These are phyloP conservation scores for Okapia johnstoni DNA, from an alignment of 2,113 vertebrate genomes.

Conservation along the genomic window DNA sequence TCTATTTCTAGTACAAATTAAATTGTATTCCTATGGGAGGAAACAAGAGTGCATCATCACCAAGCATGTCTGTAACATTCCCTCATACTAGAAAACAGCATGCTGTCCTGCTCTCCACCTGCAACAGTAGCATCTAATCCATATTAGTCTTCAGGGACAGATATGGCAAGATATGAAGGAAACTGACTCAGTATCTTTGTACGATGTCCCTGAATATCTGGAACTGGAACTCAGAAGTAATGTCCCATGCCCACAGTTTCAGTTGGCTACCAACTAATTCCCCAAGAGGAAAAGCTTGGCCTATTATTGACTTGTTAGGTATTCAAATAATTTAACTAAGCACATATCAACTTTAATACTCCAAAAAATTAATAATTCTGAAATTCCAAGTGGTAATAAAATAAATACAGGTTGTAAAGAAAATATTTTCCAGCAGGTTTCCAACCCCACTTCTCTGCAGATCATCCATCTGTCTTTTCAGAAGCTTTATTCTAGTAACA, in stretches of 20 bases:
- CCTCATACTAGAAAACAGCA: background rate
- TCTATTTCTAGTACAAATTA: background rate
- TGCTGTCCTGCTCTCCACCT: background rate
- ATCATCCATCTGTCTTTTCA: background rate
- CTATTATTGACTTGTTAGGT: background rate
- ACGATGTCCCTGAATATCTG: background rate
- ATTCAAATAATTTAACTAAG: background rate
- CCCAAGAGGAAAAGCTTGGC: background rate
- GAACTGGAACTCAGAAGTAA: background rate
- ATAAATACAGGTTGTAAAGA: background rate
- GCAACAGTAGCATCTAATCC: background rate
- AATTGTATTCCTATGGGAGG: background rate
- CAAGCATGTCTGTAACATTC: background rate
- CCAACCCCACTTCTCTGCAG: background rate
- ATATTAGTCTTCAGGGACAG: background rate
- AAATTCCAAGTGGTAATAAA: constrained; percentile 3
- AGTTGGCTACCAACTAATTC: background rate
- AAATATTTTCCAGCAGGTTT: constrained; percentile 25
- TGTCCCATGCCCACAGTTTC: background rate
- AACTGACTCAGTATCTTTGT: background rate
- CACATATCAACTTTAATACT: background rate
- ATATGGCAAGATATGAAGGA: background rate
- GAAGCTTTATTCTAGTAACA: background rate
- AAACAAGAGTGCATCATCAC: background rate
- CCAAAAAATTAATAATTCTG: background rate